Percentiles rank a stretch among this genome's conserved stretches.
Conservation (phyloP, 2,797 vertebrate species). For the Tragopan temminckii region DNA sequence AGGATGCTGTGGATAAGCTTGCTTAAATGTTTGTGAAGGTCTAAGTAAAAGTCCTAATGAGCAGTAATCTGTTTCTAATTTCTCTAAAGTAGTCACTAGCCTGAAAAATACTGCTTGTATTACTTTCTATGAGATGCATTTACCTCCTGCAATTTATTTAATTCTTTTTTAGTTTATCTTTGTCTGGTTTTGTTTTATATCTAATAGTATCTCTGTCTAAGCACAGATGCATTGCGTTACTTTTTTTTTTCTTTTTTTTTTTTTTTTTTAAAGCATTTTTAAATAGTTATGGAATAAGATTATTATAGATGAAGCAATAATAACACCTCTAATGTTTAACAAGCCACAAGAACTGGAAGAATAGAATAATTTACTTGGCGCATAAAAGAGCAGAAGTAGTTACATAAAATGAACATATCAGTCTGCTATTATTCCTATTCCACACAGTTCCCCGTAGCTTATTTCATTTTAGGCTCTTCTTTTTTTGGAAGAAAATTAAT, state of each 20-base stretch:
- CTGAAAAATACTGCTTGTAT: slow-evolving; percentile 40
- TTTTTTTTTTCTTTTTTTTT: not conserved
- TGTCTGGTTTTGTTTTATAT: slow-evolving; percentile 29
- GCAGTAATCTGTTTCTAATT: slow-evolving; percentile 59
- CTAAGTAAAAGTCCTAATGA: slow-evolving; percentile 53
- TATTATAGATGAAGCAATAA: slow-evolving; percentile 45
- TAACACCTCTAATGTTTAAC: slow-evolving; percentile 56
- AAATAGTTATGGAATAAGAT: slow-evolving; percentile 40
- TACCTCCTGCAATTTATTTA: slow-evolving; percentile 48
- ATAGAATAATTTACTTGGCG: slow-evolving; percentile 63
- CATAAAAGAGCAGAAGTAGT: slow-evolving; percentile 68
- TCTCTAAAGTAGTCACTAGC: slow-evolving; percentile 39
- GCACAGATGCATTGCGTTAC: not conserved
- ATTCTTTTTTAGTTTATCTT: slow-evolving; percentile 50
- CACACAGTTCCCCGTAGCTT: slow-evolving; percentile 49
- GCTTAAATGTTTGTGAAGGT: slow-evolving; percentile 21
- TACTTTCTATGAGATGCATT: slow-evolving; percentile 22
- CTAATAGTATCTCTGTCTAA: slow-evolving; percentile 26
- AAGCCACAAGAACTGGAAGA: slow-evolving; percentile 48
- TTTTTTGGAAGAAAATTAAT: slow-evolving; percentile 69
- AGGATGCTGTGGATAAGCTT: not conserved
- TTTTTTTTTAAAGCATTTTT: not conserved
- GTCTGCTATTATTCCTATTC: slow-evolving; percentile 63
- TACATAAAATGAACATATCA: slow-evolving; percentile 59
- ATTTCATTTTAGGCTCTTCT: slow-evolving; percentile 40